phyloP scores from a whole-genome alignment of 2,113 vertebrate genomes.

The Lepus americanus region DNA sequence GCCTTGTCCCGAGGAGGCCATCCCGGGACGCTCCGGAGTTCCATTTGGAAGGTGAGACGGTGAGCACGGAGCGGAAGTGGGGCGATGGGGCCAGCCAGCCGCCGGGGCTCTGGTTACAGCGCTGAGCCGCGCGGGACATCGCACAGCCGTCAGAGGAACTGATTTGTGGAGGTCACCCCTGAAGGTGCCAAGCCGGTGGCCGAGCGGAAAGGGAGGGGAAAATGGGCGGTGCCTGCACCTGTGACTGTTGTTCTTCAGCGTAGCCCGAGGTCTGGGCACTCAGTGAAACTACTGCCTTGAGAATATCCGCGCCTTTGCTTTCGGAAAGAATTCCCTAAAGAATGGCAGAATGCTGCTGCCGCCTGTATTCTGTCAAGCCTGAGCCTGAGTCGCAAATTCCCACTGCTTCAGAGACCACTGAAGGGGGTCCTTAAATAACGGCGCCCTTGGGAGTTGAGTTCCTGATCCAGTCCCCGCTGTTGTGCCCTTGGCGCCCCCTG shows the following conservation, averaged over 20 bases:
- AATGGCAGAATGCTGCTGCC: background rate
- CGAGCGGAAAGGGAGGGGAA: background rate
- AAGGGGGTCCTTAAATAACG: conserved; percentile 52
- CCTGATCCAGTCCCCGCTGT: conserved; percentile 3
- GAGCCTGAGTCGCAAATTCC: conserved; percentile 50
- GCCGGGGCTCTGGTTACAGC: conserved; percentile 85
- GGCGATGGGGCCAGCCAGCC: conserved; percentile 85
- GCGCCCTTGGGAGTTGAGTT: conserved; percentile 3
- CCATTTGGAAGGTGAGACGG: conserved; percentile 86
- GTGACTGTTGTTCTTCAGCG: background rate
- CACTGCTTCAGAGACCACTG: conserved; percentile 17
- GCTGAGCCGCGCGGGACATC: conserved; percentile 49
- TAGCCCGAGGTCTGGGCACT: background rate
- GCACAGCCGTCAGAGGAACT: conserved; percentile 68
- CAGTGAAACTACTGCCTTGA: background rate
- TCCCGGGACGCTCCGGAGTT: conserved; percentile 82
- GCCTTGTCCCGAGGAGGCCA: conserved; percentile 65
- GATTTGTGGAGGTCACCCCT: conserved; percentile 81
- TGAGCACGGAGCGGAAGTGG: conserved; percentile 84
- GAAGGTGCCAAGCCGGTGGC: conserved; percentile 74
- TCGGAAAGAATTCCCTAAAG: background rate
- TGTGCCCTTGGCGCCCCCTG: rapidly evolving
- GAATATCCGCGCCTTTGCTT: background rate
- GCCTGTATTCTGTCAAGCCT: conserved; percentile 33
- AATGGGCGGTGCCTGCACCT: background rate